Evolutionary conservation across 2,797 vertebrate genomes (phyloP), one percentile per base, ranked within the genome.

Genomic region (Myotis vivesi): DNA sequence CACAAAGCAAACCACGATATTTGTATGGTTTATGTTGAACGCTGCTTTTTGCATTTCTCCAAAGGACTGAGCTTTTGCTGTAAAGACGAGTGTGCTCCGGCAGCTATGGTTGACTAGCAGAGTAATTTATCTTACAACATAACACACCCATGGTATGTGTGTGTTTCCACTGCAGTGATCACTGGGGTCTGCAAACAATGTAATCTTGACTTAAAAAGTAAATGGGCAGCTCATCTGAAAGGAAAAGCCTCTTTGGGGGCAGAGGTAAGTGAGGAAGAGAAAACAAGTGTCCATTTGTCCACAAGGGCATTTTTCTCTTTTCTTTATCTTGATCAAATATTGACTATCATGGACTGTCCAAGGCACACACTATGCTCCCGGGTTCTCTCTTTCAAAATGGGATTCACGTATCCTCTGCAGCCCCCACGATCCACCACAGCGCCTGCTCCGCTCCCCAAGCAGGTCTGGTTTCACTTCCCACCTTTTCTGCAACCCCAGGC

Each of bases 51-150:
- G 41, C 0, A 0, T 87, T 97, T 96, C 94, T 94, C 86, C 89
- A 92, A 97, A 46, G 33, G 87, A 96, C 38, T 95, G 83, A 30
- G 89, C 89, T 25, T 49, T 81, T 86, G 89, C 90, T 92, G 76
- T 87, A 81, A 92, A 97, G 94, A 95, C 82, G 69, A 85, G 73
- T 77, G 64, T 79, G 44, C 57, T 69, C 83, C 49, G 49, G 75
- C 64, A 20, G 88, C 93, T 86, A 55, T 38, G 95, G 69, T 62
- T 89, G 94, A 96, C 93, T 44, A 86, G 83, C 16, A 0, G 79
- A 85, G 41, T 9, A 13, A 73, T 89, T 97, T 96, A 89, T 97
- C 97, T 92, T 93, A 68, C 38, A 96, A 87, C 93, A 80, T 49
- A 75, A 72, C 11, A 38, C 6, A 44, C n/a, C 3, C 55, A 36